Evolutionary conservation across 2,888 invertebrate genomes (phyloP), one percentile per base, ranked within the genome.

Genomic region (Macrophya annulata): DNA sequence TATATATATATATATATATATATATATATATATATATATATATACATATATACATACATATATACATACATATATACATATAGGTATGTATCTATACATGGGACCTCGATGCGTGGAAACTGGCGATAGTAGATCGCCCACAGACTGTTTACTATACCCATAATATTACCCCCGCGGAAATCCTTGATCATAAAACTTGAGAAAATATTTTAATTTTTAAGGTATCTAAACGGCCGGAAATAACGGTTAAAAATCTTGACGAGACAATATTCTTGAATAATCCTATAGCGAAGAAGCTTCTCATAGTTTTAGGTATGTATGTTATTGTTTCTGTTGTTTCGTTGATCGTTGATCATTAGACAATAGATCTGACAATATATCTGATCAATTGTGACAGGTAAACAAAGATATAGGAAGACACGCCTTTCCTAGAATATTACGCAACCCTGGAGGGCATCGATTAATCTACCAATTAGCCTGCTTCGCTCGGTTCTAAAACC

Each of bases 381-480:
- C 51, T 31, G 31, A 25, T 10, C 62, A 62, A 77, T n/a, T n/a
- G n/a, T 31, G 59, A 59, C 81, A 81, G 81, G 59, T 81, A 81
- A 81, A 81, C 81, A 81, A 62, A 81, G 81, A 37, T 31, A 51
- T 55, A 37, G 43, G 51, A 51, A 62, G 59, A 62, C 81, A 81
- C 81, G 81, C 62, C 81, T 81, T 62, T 62, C 59, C 81, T 81
- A 81, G 81, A 81, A 81, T 40, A 81, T 81, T 81, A 62, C 81
- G 62, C 43, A 81, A 77, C 55, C 55, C 77, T 77, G 77, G 31
- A 40, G 81, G 62, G 40, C 81, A 59, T 81, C 81, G 81, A 81
- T 81, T 81, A 81, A 81, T 81, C 43, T 81, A 59, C 81, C 81
- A 81, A 81, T 81, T 81, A 81, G 81, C 81, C 62, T 62, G 79